phyloP scores from a whole-genome alignment of 2,797 vertebrate species.

The Spinibarbus caldwelli region DNA sequence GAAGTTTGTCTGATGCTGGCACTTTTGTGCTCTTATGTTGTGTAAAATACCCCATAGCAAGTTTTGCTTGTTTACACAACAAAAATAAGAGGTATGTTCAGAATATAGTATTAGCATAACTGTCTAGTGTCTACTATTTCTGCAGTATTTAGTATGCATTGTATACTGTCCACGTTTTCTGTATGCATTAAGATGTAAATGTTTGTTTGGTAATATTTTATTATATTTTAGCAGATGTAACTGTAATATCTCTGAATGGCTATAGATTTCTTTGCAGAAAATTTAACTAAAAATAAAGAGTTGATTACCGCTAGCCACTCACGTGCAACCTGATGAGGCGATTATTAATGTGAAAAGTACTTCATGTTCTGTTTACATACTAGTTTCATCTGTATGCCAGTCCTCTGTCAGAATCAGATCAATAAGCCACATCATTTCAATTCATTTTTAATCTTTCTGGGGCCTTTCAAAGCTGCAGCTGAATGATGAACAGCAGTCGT shows the following conservation, averaged over 20 bases:
- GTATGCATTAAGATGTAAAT: neutral
- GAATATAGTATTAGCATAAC: neutral
- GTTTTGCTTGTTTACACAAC: neutral
- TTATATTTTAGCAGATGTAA: neutral
- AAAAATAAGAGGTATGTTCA: neutral
- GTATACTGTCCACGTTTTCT: neutral
- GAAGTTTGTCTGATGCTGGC: neutral
- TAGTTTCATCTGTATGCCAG: neutral
- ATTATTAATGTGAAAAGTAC: neutral
- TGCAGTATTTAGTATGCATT: neutral
- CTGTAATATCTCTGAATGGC: neutral
- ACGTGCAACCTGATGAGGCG: neutral
- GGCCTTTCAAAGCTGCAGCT: conserved; percentile 12
- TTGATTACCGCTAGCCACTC: neutral
- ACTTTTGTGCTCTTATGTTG: neutral
- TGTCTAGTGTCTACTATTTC: neutral
- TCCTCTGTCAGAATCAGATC: neutral
- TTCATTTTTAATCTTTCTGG: conserved; percentile 24
- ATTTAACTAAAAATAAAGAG: neutral
- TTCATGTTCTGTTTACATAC: neutral
- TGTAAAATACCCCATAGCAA: conserved; percentile 4
- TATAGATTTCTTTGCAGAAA: neutral
- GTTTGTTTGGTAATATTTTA: neutral
- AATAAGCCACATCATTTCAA: conserved; percentile 11
- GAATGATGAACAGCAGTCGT: conserved; percentile 28